These are phyloP conservation scores for Myrmecobius fasciatus DNA, from an alignment of 2,113 vertebrate species.

Conservation along the genomic window DNA sequence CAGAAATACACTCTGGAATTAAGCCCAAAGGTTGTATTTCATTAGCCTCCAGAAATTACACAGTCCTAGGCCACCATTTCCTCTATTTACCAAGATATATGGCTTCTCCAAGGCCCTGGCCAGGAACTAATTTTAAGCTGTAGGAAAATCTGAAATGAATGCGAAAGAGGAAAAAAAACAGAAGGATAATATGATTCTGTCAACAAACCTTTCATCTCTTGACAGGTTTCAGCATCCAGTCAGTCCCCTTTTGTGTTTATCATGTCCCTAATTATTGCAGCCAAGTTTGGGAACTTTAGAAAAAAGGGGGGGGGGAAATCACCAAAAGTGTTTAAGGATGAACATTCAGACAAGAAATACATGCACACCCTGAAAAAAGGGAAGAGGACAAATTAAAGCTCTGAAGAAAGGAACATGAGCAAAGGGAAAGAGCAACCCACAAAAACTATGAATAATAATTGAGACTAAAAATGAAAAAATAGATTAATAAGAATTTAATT, in stretches of 20 bases:
- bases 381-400: not conserved
- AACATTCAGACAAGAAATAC: not conserved
- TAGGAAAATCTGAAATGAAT: not conserved
- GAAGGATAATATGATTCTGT: not conserved
- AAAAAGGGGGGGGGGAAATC: not conserved
- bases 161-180: constrained; percentile 31
- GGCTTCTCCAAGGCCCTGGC: constrained; percentile 7
- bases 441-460: not conserved
- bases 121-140: not conserved
- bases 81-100: not conserved
- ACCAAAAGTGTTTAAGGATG: not conserved
- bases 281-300: constrained; percentile 25
- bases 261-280: not conserved
- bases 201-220: not conserved
- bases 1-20: constrained; percentile 21
- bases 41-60: not conserved
- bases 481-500: not conserved
- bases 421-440: not conserved
- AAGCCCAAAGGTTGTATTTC: constrained; percentile 6
- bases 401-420: not conserved
- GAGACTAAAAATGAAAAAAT: not conserved
- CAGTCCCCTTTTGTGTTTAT: not conserved
- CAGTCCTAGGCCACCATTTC: not conserved
- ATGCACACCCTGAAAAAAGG: not conserved
- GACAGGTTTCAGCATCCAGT: not conserved